These are phyloP conservation scores for Tetraneura akinire DNA, from an alignment of 1,140 invertebrate species.

Conservation along the genomic window DNA sequence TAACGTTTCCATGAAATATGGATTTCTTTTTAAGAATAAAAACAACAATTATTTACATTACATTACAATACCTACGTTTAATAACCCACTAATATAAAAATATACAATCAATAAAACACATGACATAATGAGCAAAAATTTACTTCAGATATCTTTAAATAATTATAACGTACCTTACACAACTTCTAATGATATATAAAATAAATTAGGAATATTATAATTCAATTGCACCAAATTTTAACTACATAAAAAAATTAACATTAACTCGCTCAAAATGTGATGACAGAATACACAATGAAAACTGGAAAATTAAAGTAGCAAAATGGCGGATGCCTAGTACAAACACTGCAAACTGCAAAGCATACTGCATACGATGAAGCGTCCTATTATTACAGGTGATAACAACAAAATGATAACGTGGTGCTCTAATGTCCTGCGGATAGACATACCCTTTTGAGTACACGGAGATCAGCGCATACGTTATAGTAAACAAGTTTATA, in stretches of 20 bases:
- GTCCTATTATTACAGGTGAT: too few relatives aligned
- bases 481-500: background rate
- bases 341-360: too few relatives aligned
- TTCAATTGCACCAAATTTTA: conserved; percentile 5
- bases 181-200: background rate
- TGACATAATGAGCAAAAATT: background rate
- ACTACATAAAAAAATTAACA: background rate
- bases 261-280: background rate
- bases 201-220: conserved; percentile 10
- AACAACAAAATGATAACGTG: too few relatives aligned
- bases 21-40: too few relatives aligned
- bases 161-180: conserved; percentile 11
- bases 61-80: too few relatives aligned
- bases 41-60: too few relatives aligned
- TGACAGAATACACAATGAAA: background rate
- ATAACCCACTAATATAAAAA: too few relatives aligned
- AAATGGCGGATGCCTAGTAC: conserved; percentile 17
- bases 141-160: background rate
- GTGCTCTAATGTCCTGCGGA: too few relatives aligned
- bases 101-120: conserved; percentile 18
- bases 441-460: conserved; percentile 2
- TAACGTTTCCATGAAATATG: too few relatives aligned
- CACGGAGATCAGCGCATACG: background rate
- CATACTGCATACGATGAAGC: conserved; percentile 1
- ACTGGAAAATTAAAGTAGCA: background rate